Conservation (phyloP, 2,797 vertebrate species). For the Mionectes olivaceus region DNA sequence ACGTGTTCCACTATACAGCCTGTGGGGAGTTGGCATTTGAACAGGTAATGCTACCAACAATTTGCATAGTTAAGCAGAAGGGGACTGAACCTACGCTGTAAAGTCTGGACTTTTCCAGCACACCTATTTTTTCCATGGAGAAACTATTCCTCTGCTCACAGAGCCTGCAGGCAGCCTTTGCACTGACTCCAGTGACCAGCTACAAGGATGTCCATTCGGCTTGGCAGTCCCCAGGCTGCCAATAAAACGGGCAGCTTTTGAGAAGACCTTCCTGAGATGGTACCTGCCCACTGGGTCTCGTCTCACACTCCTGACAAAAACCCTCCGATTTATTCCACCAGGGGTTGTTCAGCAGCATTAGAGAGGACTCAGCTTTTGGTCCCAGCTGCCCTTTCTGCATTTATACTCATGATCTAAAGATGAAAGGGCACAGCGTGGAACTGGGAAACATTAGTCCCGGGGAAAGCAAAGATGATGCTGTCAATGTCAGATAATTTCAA, state of each 20-base stretch:
- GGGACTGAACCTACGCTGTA: not conserved
- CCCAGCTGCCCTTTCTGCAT: constrained; percentile 22
- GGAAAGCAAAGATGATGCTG: constrained; percentile 60
- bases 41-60: not conserved
- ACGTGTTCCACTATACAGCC: fast-evolving
- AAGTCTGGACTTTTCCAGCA: not conserved
- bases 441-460: constrained; percentile 35
- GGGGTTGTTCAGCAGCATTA: not conserved
- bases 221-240: not conserved
- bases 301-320: not conserved
- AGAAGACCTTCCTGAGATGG: not conserved
- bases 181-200: not conserved
- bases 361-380: not conserved
- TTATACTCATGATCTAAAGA: not conserved
- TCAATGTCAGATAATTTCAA: constrained; percentile 56
- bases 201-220: not conserved
- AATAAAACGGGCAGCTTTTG: not conserved
- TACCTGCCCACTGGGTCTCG: not conserved
- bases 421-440: not conserved
- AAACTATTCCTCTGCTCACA: not conserved
- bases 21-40: not conserved
- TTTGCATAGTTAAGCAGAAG: not conserved
- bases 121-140: not conserved
- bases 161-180: not conserved
- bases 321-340: not conserved